Percentiles rank a stretch among this genome's conserved stretches.
Evolutionary conservation across 2,797 vertebrate species (phyloP).

Genomic region (Neopelma chrysocephalum): DNA sequence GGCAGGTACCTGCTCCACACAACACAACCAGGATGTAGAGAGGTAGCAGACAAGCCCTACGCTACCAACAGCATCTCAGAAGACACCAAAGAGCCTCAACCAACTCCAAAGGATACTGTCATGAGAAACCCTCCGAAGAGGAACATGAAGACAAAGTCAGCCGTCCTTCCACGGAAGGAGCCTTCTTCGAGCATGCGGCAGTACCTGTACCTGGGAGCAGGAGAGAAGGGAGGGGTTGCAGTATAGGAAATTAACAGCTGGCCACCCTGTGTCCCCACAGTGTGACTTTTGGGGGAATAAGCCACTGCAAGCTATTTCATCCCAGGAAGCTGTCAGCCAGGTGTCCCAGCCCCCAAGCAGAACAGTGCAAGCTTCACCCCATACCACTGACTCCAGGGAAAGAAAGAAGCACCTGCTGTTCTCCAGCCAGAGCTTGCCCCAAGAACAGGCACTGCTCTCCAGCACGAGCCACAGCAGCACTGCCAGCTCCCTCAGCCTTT

Average conservation of each 20-base stretch:
- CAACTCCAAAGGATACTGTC: constrained; percentile 83
- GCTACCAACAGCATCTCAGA: neutral
- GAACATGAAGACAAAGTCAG: constrained; percentile 90
- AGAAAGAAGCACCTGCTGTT: neutral
- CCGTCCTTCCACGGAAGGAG: constrained; percentile 85
- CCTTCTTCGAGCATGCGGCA: constrained; percentile 89
- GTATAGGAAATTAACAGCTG: constrained; percentile 75
- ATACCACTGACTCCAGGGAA: neutral
- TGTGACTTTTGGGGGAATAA: accelerated
- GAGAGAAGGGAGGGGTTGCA: constrained; percentile 22
- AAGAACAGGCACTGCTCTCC: neutral
- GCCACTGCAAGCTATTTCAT: neutral
- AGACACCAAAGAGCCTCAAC: neutral
- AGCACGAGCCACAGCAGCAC: neutral
- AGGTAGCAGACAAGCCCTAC: neutral
- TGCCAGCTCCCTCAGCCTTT: neutral
- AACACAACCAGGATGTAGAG: accelerated
- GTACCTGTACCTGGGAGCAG: constrained; percentile 82
- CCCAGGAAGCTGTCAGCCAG: neutral
- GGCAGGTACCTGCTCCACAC: neutral
- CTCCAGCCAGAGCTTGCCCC: neutral
- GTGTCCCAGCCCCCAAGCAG: neutral
- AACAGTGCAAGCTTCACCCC: neutral
- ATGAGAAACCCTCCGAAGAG: constrained; percentile 86
- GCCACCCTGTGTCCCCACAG: neutral